Evolutionary conservation across 2,797 vertebrate genomes (phyloP).

Genomic region (Cyclura pinguis): DNA sequence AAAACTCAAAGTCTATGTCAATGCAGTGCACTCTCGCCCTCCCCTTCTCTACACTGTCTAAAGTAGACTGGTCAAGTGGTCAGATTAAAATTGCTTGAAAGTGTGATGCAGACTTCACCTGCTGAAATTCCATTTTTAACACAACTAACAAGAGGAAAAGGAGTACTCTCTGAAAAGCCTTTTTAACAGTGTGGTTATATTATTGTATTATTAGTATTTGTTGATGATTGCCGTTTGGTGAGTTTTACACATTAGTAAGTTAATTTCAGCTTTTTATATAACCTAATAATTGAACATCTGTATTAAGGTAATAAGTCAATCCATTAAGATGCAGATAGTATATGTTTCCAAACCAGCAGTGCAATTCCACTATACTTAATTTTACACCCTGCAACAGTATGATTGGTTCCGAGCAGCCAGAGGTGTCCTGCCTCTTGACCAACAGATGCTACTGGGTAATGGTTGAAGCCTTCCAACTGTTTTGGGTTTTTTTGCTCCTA

Average conservation of each 20-base stretch:
- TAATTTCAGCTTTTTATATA: background rate
- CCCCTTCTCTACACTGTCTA: background rate
- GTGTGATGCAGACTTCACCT: no score
- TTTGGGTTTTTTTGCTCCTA: no score
- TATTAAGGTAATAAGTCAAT: background rate
- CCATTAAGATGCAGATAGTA: background rate
- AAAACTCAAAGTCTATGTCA: background rate
- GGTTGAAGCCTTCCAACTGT: background rate
- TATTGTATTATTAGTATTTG: background rate
- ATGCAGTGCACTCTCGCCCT: background rate
- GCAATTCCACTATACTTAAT: background rate
- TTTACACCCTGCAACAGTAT: no score
- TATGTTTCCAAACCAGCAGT: background rate
- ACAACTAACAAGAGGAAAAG: no score
- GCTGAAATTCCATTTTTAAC: no score
- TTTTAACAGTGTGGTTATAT: background rate
- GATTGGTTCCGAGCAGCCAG: no score
- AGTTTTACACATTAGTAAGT: background rate
- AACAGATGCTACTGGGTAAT: background rate
- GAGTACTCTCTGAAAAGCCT: background rate
- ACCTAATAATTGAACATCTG: background rate
- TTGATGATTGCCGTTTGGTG: background rate
- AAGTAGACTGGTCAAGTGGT: background rate
- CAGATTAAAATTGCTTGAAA: no score
- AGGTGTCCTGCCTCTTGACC: background rate